Evolutionary conservation across 2,888 invertebrate genomes (phyloP), one percentile per base, ranked within the genome.

Genomic region (Drosophila maculinotata): DNA sequence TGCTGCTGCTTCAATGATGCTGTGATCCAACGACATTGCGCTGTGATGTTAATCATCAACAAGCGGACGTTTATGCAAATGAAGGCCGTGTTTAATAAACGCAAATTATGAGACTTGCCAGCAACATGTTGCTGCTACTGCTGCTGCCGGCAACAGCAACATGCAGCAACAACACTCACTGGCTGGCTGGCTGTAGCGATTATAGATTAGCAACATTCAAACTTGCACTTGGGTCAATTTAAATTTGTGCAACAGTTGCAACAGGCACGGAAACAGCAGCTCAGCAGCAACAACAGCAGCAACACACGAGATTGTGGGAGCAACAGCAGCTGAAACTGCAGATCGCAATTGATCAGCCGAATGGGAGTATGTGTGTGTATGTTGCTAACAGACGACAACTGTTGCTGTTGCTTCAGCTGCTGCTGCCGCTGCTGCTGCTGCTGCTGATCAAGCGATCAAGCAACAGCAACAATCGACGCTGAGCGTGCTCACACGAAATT

Each of bases 181-280:
- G 30, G 56, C 36, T 28, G 54, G 28, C 20, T 59, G 23, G 25
- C 48, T 38, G 6, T n/a, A 44, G 58, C 67, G 87, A 87, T 87
- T 73, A 44, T 54, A 76, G 83, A 83, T 83, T 71, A 87, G 75
- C 75, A 67, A 80, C 87, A 85, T 84, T 76, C 76, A 79, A 87
- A 85, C 75, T 85, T 84, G 86, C 87, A 85, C 84, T 87, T 87
- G 84, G 87, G 87, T 84, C 87, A 84, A 87, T 84, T 84, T 84
- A 84, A 84, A 84, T 84, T 87, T 84, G 87, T 87, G 84, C 79
- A 76, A 84, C 84, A 80, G 82, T 80, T 76, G 76, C 76, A 59
- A 59, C 60, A 53, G 54, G 57, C 69, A 67, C 70, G 56, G 69
- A 64, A 77, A 53, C 65, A 67, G 48, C 80, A 67, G 41, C 84